Evolutionary conservation across 2,797 vertebrate genomes (phyloP).

Genomic region (Etheostoma nigrum): DNA sequence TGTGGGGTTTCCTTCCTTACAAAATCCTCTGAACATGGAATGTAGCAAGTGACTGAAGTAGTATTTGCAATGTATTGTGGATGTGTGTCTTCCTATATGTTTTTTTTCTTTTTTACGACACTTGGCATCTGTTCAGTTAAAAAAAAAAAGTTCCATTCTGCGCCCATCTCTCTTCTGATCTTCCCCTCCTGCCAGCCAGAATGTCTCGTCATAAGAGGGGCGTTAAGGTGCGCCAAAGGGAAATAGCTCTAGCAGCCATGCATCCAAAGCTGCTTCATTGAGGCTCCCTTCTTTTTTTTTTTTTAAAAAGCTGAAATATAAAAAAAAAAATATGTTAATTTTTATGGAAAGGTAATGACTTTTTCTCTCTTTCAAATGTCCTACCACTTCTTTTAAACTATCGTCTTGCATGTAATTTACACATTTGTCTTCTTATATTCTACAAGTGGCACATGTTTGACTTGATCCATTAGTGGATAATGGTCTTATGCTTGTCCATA

Average conservation of each 20-base stretch:
- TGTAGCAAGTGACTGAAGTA: constrained; percentile 27
- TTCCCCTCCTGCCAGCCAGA: constrained; percentile 55
- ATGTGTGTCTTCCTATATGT: constrained; percentile 24
- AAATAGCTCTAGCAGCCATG: constrained; percentile 66
- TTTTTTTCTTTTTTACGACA: constrained; percentile 36
- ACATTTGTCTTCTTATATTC: not conserved
- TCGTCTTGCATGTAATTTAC: not conserved
- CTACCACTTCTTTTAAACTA: not conserved
- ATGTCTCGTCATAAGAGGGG: constrained; percentile 62
- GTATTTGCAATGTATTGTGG: constrained; percentile 30
- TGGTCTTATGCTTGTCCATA: not conserved
- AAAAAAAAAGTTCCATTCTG: constrained; percentile 42
- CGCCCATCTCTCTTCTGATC: constrained; percentile 49
- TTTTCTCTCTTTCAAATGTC: not conserved
- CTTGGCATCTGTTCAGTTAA: constrained; percentile 29
- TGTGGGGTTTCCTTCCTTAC: constrained; percentile 51
- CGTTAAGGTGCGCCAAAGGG: constrained; percentile 63
- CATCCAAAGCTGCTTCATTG: constrained; percentile 51
- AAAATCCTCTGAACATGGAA: constrained; percentile 55
- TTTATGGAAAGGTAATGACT: not conserved
- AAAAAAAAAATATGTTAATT: not conserved
- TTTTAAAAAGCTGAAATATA: constrained; percentile 6
- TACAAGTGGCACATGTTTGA: not conserved
- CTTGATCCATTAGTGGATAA: not conserved
- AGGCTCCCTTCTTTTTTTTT: constrained; percentile 31